Evolutionary conservation across 2,797 vertebrate species (phyloP).

Genomic region (Squalus acanthias): DNA sequence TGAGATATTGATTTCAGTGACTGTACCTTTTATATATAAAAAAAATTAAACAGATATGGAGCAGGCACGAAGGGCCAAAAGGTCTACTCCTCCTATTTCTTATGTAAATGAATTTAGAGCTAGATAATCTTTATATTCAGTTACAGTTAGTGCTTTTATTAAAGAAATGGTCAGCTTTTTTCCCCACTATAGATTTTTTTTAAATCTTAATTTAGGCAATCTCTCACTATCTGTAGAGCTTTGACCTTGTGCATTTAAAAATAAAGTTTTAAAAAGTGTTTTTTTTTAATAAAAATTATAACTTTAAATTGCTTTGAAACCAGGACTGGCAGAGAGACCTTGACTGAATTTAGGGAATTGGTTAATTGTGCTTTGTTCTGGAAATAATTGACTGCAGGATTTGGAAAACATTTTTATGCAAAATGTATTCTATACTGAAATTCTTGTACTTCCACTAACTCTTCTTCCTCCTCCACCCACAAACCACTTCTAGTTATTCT

Average conservation of each 20-base stretch:
- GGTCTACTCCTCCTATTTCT: no score
- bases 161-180: not conserved
- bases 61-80: no score
- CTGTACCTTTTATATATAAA: not conserved
- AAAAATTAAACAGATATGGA: not conserved
- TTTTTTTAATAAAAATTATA: not conserved
- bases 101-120: not conserved
- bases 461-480: not conserved
- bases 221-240: not conserved
- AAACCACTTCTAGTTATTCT: not conserved
- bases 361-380: not conserved
- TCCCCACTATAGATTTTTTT: not conserved
- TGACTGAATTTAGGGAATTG: not conserved
- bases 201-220: not conserved
- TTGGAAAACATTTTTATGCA: not conserved
- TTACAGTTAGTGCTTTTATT: not conserved
- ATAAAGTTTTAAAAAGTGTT: not conserved
- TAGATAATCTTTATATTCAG: not conserved
- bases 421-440: not conserved
- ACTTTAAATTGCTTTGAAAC: not conserved
- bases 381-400: not conserved
- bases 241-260: not conserved
- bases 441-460: not conserved
- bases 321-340: not conserved
- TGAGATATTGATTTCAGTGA: not conserved